These are phyloP conservation scores for Syrphus vitripennis DNA, from an alignment of 2,888 invertebrate genomes.

Conservation along the genomic window DNA sequence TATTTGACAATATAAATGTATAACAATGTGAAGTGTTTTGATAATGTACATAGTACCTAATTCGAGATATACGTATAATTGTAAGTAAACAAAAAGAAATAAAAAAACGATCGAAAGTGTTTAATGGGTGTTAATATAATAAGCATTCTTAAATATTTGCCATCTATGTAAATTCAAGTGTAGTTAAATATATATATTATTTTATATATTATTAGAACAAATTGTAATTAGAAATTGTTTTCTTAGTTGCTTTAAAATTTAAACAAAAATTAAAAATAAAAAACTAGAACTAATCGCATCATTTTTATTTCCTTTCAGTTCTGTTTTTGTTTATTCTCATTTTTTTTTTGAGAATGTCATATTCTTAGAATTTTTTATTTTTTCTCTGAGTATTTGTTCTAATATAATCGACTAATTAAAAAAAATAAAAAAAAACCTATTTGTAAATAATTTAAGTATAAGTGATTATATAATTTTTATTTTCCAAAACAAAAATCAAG, in stretches of 20 bases:
- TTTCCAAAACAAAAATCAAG: constrained; percentile 13
- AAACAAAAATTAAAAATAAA: neutral
- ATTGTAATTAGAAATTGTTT: constrained; percentile 13
- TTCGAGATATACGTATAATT: constrained; percentile 32
- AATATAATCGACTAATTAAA: constrained; percentile 1
- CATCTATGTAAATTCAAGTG: constrained; percentile 49
- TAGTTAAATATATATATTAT: constrained; percentile 51
- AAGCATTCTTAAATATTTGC: constrained; percentile 41
- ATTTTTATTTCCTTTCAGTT: neutral
- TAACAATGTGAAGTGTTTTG: constrained; percentile 30
- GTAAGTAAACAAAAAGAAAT: neutral
- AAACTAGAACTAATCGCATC: constrained; percentile 2
- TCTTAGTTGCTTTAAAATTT: constrained; percentile 10
- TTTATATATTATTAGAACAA: constrained; percentile 50
- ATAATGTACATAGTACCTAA: constrained; percentile 59
- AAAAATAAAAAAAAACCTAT: neutral
- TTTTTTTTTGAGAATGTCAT: neutral
- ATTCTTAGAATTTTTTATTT: neutral
- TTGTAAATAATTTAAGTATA: constrained; percentile 24
- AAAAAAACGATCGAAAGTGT: constrained; percentile 28
- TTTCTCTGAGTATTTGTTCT: constrained; percentile 1
- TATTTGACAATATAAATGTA: constrained; percentile 61
- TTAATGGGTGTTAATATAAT: constrained; percentile 22
- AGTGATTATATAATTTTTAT: constrained; percentile 1
- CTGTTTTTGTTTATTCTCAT: neutral